Percentiles rank a stretch among this genome's conserved stretches.
Conservation (phyloP, 2,113 vertebrate species). For the Dicrurus megarhynchus region DNA sequence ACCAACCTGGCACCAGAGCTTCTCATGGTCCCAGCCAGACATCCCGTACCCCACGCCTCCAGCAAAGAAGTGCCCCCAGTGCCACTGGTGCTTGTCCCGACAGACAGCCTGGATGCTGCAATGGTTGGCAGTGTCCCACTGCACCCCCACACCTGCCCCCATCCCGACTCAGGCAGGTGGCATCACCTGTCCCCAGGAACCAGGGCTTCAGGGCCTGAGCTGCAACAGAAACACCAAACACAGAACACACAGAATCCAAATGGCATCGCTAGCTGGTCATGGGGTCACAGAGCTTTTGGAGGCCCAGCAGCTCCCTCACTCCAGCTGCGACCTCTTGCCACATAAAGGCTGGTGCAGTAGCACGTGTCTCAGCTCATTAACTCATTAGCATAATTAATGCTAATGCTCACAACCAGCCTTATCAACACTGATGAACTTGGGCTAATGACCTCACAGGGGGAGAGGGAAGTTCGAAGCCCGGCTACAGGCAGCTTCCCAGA, state of each 20-base stretch:
- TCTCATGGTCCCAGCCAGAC: background rate
- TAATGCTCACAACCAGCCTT: background rate
- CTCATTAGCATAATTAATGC: background rate
- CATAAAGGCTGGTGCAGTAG: background rate
- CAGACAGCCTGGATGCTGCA: background rate
- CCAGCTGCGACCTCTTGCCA: background rate
- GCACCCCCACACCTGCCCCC: background rate
- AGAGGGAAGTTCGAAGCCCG: background rate
- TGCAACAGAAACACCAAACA: background rate
- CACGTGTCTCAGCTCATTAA: background rate
- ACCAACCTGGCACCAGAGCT: background rate
- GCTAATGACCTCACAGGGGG: background rate
- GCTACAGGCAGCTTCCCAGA: background rate
- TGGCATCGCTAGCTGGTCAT: fast-evolving
- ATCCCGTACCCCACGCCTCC: background rate
- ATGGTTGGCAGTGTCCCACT: background rate
- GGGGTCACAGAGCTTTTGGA: background rate
- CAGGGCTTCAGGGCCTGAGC: background rate
- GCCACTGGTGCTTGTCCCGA: background rate
- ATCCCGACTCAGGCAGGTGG: fast-evolving
- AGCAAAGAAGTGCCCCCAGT: background rate
- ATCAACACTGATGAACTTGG: background rate
- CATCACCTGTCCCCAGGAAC: background rate
- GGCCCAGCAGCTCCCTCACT: background rate
- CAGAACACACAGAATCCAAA: background rate